Conservation (phyloP, 2,113 vertebrate species). For the Lagopus leucura region DNA sequence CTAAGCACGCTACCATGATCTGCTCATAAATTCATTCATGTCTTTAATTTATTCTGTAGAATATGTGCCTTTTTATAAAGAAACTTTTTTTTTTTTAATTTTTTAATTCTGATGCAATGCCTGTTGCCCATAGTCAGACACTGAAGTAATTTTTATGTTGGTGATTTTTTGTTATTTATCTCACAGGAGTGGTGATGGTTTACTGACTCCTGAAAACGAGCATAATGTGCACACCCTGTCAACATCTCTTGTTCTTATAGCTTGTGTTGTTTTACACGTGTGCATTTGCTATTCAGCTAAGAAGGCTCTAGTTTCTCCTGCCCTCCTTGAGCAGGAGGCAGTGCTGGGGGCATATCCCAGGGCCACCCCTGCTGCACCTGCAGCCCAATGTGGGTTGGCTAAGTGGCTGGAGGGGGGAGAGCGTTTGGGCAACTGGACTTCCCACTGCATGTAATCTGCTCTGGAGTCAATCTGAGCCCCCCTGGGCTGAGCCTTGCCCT, state of each 20-base stretch:
- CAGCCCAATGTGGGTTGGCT: neutral
- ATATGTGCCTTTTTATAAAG: neutral
- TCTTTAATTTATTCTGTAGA: accelerated
- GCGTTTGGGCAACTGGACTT: neutral
- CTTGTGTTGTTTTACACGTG: accelerated
- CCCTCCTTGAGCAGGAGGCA: neutral
- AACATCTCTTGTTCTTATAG: accelerated
- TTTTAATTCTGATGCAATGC: neutral
- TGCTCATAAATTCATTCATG: neutral
- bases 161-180: neutral
- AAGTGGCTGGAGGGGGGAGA: neutral
- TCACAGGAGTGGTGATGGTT: neutral
- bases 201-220: neutral
- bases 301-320: neutral
- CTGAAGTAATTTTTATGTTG: neutral
- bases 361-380: neutral
- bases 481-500: accelerated
- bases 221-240: neutral
- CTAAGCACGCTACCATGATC: accelerated
- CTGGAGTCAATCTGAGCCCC: neutral
- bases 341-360: neutral
- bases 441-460: neutral
- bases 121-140: neutral
- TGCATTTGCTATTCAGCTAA: neutral
- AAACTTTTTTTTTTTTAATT: neutral